Base-by-base conservation (phyloP, 2,113 vertebrate genomes). In the Cavia aperea region DNA sequence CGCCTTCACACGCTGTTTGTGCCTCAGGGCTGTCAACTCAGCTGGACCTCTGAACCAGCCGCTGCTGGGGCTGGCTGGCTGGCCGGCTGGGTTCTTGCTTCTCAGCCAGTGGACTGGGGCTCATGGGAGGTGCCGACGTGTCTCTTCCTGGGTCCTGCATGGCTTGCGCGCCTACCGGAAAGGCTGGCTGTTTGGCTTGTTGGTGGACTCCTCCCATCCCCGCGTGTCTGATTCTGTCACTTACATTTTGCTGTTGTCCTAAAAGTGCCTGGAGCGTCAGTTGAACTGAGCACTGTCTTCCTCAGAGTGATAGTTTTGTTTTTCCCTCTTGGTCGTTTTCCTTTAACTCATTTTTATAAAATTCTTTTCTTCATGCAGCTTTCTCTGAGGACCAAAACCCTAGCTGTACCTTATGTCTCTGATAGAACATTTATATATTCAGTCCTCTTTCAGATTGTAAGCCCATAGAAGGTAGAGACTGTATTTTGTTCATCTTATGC, bases 261-360 rank as follows among this genome's bases (percentile, higher is more conserved):
- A 36, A 75, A 62, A 81, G 51, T 46, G 24, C 36, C 8, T 19
- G 72, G 10, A 81, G 14, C 63, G 93, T 91, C 72, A 68, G 19
- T 23, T 82, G 54, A 88, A 70, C 84, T 49, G 16, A 63, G 49
- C 12, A 82, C 51, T 86, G 5, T 85, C 36, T 78, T 88, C 24
- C 14, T 94, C 65, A 88, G 60, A 31, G 19, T 62, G 36, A 13
- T 85, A 39, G 39, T 82, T 96, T 54, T 36, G 16, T 8, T 54
- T 90, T 66, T 82, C 19, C 21, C 7, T 81, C 29, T 92, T 81
- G 12, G 39, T 56, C 65, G 36, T 86, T 70, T 29, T 54, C 46
- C 46, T 93, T 82, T 72, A 63, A 83, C 70, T 87, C 26, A 66
- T 75, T 85, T 93, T 94, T 82, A 24, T 62, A 70, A 78, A 89